Conservation (phyloP, 2,113 vertebrate species). For the Heptranchias perlo region DNA sequence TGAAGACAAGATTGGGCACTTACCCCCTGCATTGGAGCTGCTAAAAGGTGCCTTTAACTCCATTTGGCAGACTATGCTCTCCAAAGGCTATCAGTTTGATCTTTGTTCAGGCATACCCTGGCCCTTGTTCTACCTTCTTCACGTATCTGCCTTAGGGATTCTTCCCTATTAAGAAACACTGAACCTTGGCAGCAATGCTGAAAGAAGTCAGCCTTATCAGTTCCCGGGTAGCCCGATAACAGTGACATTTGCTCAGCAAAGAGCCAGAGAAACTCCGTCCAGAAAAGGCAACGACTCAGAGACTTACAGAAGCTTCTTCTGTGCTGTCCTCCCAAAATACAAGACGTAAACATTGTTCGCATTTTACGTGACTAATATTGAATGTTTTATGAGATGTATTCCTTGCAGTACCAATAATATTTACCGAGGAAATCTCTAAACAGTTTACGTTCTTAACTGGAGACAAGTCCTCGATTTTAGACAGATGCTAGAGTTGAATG, state of each 20-base stretch:
- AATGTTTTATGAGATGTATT: neutral
- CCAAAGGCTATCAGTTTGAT: neutral
- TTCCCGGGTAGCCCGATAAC: neutral
- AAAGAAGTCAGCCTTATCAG: neutral
- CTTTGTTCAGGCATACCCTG: neutral
- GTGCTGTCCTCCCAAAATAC: neutral
- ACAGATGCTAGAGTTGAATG: neutral
- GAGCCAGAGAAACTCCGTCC: neutral
- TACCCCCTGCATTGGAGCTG: neutral
- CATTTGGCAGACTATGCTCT: neutral
- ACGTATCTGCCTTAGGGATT: neutral
- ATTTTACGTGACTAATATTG: neutral
- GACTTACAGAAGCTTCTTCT: neutral
- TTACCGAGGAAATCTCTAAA: neutral
- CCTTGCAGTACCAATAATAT: neutral
- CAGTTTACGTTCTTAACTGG: neutral
- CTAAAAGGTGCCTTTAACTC: neutral
- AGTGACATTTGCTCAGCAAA: neutral
- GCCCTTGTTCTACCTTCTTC: neutral
- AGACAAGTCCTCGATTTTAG: too few relatives aligned
- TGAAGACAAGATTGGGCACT: neutral
- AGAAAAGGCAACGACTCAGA: neutral
- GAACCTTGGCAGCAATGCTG: neutral
- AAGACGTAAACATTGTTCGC: neutral
- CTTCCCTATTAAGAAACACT: neutral